phyloP scores from a whole-genome alignment of 2,888 invertebrate species.

The Trachelus tabidus region DNA sequence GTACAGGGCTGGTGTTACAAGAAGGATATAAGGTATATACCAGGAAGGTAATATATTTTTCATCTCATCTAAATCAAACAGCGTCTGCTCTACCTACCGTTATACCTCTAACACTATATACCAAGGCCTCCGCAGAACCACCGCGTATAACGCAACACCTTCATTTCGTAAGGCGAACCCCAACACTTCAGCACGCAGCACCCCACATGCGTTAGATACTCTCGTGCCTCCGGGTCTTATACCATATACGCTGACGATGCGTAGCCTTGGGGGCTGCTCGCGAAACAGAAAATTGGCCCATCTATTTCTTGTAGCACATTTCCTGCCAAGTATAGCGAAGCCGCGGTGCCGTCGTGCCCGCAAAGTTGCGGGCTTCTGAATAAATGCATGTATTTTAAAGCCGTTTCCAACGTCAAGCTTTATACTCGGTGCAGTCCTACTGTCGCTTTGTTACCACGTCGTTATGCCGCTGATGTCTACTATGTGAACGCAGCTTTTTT shows the following conservation, averaged over 20 bases:
- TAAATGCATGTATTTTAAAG: constrained; percentile 53
- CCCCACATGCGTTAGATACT: neutral
- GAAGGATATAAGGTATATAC: neutral
- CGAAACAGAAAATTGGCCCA: constrained; percentile 61
- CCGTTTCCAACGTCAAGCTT: neutral
- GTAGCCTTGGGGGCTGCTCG: constrained; percentile 31
- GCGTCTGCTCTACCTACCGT: neutral
- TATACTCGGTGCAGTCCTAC: neutral
- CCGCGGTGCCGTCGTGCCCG: neutral
- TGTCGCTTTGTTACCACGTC: neutral
- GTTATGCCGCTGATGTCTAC: neutral
- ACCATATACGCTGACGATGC: constrained; percentile 11
- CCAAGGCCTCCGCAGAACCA: neutral
- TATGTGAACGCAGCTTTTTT: neutral
- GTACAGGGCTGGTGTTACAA: neutral
- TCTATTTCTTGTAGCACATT: constrained; percentile 56
- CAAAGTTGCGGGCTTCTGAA: constrained; percentile 39
- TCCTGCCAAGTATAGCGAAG: constrained; percentile 36
- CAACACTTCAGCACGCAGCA: neutral
- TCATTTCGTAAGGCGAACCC: neutral
- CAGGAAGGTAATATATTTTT: constrained; percentile 33
- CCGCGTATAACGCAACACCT: neutral
- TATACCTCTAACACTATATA: neutral
- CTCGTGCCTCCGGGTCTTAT: neutral
- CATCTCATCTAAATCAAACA: constrained; percentile 37